Percentiles rank a stretch among this genome's conserved stretches.
phyloP scores from a whole-genome alignment of 2,113 vertebrate genomes.

The Piliocolobus tephrosceles region DNA sequence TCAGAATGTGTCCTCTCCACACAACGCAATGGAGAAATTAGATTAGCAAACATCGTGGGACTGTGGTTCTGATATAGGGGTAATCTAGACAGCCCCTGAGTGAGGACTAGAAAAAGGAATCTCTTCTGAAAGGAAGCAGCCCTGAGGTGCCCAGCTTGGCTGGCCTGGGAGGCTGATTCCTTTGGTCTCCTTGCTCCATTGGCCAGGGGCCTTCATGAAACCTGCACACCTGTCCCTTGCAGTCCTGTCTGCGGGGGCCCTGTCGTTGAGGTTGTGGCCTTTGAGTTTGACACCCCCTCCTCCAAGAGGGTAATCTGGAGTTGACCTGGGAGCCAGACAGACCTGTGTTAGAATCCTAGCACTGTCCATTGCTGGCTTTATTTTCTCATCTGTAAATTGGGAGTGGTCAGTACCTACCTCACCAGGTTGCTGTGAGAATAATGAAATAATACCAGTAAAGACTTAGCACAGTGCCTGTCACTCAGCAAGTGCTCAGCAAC shows the following conservation, averaged over 20 bases:
- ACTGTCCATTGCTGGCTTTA: not conserved
- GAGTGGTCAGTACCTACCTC: not conserved
- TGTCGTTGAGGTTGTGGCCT: not conserved
- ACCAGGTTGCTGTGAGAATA: not conserved
- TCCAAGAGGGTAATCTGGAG: not conserved
- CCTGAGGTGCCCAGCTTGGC: not conserved
- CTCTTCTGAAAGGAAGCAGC: not conserved
- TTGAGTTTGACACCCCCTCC: not conserved
- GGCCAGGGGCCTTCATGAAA: not conserved
- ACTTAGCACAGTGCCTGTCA: not conserved
- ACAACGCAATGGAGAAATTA: not conserved
- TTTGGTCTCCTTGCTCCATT: not conserved
- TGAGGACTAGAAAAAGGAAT: not conserved
- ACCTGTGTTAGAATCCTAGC: not conserved
- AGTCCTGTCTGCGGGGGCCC: not conserved
- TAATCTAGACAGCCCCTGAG: not conserved
- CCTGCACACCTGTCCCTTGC: too few species aligned
- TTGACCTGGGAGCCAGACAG: not conserved
- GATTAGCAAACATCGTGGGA: not conserved
- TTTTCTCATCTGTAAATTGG: not conserved
- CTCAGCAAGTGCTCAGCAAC: not conserved
- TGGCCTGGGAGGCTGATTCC: not conserved
- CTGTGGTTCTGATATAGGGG: not conserved
- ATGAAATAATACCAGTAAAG: not conserved
- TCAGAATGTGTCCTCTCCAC: not conserved